A percentile compares a stretch with the other conserved stretches of the same genome.
Evolutionary conservation across 92 coral and sea anemone genomes (phyloP).

Genomic region (Nematostella vectensis): DNA sequence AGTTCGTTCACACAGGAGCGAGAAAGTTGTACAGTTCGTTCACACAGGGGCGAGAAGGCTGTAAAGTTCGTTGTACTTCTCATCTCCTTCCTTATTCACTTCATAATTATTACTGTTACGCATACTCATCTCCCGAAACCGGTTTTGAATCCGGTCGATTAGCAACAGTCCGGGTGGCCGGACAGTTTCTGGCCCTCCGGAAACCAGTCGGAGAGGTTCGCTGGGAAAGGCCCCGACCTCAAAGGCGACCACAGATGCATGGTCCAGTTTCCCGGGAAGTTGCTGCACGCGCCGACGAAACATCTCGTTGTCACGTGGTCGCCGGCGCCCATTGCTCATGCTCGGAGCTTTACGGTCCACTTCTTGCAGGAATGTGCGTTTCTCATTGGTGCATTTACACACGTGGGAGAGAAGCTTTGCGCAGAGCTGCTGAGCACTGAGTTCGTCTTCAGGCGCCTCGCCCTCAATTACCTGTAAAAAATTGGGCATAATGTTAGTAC

Average conservation of each 20-base stretch:
- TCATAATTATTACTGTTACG: not conserved
- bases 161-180: not conserved
- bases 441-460: conserved; percentile 61
- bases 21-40: no score
- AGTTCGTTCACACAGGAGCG: no score
- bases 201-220: conserved; percentile 50
- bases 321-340: conserved; percentile 15
- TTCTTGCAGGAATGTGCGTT: conserved; percentile 58
- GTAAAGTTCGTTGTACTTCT: conserved; percentile 12
- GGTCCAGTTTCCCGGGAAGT: conserved; percentile 92
- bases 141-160: not conserved
- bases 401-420: conserved; percentile 85
- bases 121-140: conserved; percentile 6
- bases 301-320: conserved; percentile 40
- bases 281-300: conserved; percentile 46
- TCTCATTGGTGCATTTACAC: conserved; percentile 59
- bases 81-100: conserved; percentile 1
- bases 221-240: conserved; percentile 85
- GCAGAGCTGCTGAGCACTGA: conserved; percentile 79
- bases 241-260: conserved; percentile 93
- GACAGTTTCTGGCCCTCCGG: conserved; percentile 29
- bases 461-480: conserved; percentile 58
- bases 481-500: no score
- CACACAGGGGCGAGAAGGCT: conserved; percentile 8
- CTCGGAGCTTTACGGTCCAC: conserved; percentile 36